A percentile compares a stretch with the other conserved stretches of the same genome.
Conservation (phyloP, 2,797 vertebrate genomes). For the Macropodus opercularis region DNA sequence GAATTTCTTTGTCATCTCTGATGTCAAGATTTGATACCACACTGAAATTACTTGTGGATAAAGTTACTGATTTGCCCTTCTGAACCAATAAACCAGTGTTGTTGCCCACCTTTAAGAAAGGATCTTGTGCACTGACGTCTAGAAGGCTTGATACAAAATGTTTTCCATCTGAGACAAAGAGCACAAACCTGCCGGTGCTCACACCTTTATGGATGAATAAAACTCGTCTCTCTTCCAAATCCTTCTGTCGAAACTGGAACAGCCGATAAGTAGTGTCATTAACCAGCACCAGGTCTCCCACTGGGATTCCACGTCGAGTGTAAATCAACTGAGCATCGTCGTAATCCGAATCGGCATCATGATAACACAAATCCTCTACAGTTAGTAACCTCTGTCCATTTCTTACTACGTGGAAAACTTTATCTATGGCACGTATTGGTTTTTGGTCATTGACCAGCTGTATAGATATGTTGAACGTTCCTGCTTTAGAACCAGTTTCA, state of each 20-base stretch:
- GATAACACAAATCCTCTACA: slow-evolving; percentile 85
- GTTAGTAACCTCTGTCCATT: slow-evolving; percentile 87
- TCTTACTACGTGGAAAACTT: slow-evolving; percentile 85
- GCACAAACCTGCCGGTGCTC: slow-evolving; percentile 86
- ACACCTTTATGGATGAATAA: slow-evolving; percentile 87
- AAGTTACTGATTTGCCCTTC: slow-evolving; percentile 80
- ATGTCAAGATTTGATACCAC: slow-evolving; percentile 89
- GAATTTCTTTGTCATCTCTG: slow-evolving; percentile 81
- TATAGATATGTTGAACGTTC: slow-evolving; percentile 84
- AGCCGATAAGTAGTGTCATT: slow-evolving; percentile 85
- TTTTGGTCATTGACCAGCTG: slow-evolving; percentile 91
- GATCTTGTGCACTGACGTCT: slow-evolving; percentile 86
- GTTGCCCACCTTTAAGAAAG: slow-evolving; percentile 83
- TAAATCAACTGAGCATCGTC: slow-evolving; percentile 87
- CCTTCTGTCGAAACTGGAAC: slow-evolving; percentile 89
- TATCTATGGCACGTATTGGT: slow-evolving; percentile 85
- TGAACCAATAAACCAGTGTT: slow-evolving; percentile 89
- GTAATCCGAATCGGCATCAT: slow-evolving; percentile 89
- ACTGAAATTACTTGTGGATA: slow-evolving; percentile 85
- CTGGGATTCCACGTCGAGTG: slow-evolving; percentile 87
- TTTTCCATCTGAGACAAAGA: slow-evolving; percentile 92
- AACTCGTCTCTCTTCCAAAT: slow-evolving; percentile 84
- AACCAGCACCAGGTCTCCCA: slow-evolving; percentile 88
- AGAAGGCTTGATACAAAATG: slow-evolving; percentile 87
- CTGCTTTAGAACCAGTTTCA: slow-evolving; percentile 74